Evolutionary conservation across 2,113 vertebrate genomes (phyloP).

Genomic region (Gadus macrocephalus): DNA sequence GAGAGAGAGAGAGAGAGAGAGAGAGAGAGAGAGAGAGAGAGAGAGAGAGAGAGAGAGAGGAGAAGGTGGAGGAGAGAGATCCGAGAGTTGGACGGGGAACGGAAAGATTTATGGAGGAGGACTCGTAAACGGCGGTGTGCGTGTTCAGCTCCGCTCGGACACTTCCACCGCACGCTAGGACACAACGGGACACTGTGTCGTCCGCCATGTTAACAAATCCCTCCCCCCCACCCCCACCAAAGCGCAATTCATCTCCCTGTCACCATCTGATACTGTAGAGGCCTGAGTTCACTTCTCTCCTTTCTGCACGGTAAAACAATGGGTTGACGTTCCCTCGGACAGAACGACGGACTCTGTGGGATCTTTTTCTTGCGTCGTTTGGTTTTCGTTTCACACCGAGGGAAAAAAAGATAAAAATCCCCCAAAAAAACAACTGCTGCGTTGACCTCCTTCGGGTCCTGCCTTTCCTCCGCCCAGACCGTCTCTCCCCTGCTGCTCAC

Average conservation of each 20-base stretch:
- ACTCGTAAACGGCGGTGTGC: conserved; percentile 50
- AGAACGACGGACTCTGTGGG: conserved; percentile 18
- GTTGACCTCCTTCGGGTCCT: too few species aligned
- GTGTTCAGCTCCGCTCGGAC: conserved; percentile 38
- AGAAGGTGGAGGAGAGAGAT: conserved; percentile 29
- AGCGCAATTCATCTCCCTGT: conserved; percentile 60
- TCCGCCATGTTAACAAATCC: conserved; percentile 44
- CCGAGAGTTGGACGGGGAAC: conserved; percentile 35
- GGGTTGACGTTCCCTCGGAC: conserved; percentile 31
- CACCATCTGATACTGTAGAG: conserved; percentile 42
- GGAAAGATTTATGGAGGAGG: conserved; percentile 61
- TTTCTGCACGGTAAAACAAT: conserved; percentile 46
- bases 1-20: not conserved
- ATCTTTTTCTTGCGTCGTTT: not conserved
- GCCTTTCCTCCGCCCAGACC: not conserved
- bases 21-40: conserved; percentile 11
- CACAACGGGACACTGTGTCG: conserved; percentile 53
- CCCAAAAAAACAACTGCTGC: conserved; percentile 2
- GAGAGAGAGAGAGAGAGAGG: conserved; percentile 13
- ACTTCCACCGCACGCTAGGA: conserved; percentile 47
- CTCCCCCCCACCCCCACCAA: conserved; percentile 21
- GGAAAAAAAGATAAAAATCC: conserved; percentile 23
- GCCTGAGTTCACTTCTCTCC: conserved; percentile 43
- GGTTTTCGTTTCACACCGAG: conserved; percentile 30
- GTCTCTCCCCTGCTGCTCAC: not conserved